phyloP scores from a whole-genome alignment of 2,888 invertebrate genomes.

The Tinea trinotella region DNA sequence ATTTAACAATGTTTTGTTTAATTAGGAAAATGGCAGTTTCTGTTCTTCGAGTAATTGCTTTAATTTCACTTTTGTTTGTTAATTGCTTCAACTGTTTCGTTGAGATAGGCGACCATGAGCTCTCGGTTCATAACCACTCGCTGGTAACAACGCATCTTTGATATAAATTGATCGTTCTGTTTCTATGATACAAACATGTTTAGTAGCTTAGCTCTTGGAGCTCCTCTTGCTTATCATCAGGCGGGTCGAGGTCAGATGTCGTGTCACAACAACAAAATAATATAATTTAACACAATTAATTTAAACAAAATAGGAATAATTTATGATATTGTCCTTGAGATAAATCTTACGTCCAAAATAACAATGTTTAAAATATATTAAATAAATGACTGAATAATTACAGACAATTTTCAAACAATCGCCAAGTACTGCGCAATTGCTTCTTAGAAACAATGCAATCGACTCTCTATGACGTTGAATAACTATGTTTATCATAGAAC shows the following conservation, averaged over 20 bases:
- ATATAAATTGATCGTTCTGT: too few species aligned
- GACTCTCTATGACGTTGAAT: neutral
- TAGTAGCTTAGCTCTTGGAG: too few species aligned
- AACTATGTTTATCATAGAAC: too few species aligned
- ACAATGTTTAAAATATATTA: neutral
- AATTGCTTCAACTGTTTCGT: neutral
- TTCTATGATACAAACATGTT: too few species aligned
- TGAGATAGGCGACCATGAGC: too few species aligned
- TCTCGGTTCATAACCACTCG: too few species aligned
- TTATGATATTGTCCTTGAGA: neutral
- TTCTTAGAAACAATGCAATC: slow-evolving; percentile 8
- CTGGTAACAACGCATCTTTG: too few species aligned
- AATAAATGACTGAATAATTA: slow-evolving; percentile 1
- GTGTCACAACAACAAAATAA: too few species aligned
- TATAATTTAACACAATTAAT: neutral
- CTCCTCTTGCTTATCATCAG: too few species aligned
- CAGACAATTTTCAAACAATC: slow-evolving; percentile 16
- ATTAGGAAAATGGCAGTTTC: slow-evolving; percentile 17
- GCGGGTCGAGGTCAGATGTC: too few species aligned
- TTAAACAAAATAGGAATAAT: neutral
- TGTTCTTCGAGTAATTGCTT: slow-evolving; percentile 14
- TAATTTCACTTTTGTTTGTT: slow-evolving; percentile 11
- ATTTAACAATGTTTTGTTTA: slow-evolving; percentile 18
- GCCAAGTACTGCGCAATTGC: neutral
- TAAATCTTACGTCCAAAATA: neutral